These are phyloP conservation scores for Pyralis farinalis DNA, from an alignment of 2,888 invertebrate species.

Conservation along the genomic window DNA sequence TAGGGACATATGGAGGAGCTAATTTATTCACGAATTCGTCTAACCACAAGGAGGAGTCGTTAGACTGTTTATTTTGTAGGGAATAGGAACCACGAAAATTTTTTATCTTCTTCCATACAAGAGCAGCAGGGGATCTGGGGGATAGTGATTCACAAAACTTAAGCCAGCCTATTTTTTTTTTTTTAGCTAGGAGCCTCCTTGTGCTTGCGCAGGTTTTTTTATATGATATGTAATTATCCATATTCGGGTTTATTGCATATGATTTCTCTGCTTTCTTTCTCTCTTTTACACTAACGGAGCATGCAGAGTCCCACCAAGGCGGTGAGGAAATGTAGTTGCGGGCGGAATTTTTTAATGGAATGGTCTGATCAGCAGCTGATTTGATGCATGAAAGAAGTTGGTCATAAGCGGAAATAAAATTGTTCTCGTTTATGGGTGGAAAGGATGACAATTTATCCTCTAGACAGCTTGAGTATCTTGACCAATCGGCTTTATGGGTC, in stretches of 20 bases:
- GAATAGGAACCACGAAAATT: neutral
- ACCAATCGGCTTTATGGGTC: neutral
- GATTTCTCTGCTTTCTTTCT: neutral
- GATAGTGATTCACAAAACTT: neutral
- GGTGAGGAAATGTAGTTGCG: neutral
- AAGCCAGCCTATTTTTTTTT: neutral
- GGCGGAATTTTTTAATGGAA: neutral
- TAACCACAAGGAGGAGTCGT: neutral
- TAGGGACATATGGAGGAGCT: neutral
- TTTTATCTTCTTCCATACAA: neutral
- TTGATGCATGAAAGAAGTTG: neutral
- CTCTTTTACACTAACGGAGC: neutral
- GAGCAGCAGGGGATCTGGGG: neutral
- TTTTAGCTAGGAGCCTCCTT: neutral
- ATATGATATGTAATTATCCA: neutral
- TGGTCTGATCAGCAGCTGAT: neutral
- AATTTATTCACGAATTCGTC: neutral
- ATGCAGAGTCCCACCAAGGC: neutral
- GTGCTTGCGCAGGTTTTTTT: neutral
- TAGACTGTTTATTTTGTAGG: neutral
- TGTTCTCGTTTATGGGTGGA: neutral
- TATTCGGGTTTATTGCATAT: neutral
- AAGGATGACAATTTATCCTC: neutral
- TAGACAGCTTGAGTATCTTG: neutral
- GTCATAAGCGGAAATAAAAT: neutral